Evolutionary conservation across 2,113 vertebrate species (phyloP).

Genomic region (Ophthalmolycus amberensis): DNA sequence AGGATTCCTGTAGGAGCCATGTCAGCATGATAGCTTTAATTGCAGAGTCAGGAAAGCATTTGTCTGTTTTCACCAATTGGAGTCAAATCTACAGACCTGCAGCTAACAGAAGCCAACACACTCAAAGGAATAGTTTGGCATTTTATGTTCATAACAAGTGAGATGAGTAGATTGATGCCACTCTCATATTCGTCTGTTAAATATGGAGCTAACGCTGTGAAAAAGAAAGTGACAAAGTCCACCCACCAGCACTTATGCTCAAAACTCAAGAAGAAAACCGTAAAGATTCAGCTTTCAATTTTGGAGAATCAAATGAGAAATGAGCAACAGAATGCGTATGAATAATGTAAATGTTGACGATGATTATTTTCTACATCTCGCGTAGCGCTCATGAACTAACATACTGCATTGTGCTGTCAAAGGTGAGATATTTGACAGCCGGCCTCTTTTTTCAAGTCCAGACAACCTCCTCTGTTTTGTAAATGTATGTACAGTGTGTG

Average conservation of each 20-base stretch:
- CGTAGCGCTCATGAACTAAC: background rate
- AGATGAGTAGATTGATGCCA: background rate
- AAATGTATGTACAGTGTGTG: conserved; percentile 49
- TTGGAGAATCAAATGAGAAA: background rate
- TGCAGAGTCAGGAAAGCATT: background rate
- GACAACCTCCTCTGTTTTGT: conserved; percentile 34
- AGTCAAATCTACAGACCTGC: background rate
- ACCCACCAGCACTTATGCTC: no score
- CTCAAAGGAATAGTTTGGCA: background rate
- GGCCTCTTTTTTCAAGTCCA: conserved; percentile 4
- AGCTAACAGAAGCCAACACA: background rate
- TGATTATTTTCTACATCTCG: background rate
- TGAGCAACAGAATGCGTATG: background rate
- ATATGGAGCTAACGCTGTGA: no score
- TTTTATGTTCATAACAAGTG: background rate
- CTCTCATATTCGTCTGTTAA: background rate
- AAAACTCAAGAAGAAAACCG: background rate
- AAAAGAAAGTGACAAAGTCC: background rate
- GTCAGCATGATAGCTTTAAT: background rate
- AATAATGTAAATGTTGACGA: background rate
- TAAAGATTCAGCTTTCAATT: background rate
- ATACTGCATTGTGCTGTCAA: conserved; percentile 19
- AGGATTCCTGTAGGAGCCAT: no score
- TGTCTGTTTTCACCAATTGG: no score
- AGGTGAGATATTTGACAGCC: background rate